phyloP scores from a whole-genome alignment of 2,888 invertebrate species.

The Cotesia congregata region DNA sequence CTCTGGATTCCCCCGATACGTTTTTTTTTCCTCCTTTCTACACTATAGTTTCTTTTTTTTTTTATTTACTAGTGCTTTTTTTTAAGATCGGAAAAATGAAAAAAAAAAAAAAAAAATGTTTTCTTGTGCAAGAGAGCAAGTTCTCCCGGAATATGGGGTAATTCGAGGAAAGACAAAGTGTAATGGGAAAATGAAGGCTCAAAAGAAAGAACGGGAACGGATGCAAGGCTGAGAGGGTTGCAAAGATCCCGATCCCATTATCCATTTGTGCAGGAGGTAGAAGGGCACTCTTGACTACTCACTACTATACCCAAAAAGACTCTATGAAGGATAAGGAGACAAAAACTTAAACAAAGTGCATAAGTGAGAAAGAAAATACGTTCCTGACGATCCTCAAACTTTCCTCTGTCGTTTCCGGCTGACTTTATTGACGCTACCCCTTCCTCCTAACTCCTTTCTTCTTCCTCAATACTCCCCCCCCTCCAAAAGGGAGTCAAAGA shows the following conservation, averaged over 20 bases:
- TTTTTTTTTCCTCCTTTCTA: neutral
- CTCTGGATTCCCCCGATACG: slow-evolving; percentile 15
- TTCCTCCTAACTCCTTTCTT: slow-evolving; percentile 15
- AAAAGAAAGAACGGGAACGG: slow-evolving; percentile 42
- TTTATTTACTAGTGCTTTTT: slow-evolving; percentile 2
- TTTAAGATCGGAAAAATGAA: neutral
- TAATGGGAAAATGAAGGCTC: slow-evolving; percentile 48
- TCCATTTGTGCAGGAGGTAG: slow-evolving; percentile 31
- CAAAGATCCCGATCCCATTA: slow-evolving; percentile 43
- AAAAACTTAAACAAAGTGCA: slow-evolving; percentile 4
- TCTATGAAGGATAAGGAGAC: neutral
- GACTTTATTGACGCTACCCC: slow-evolving; percentile 40
- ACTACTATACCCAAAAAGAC: neutral
- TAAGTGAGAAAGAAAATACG: slow-evolving; percentile 13
- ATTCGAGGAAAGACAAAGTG: slow-evolving; percentile 38
- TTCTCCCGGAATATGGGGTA: slow-evolving; percentile 28
- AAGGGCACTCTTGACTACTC: neutral
- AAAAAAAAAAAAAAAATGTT: slow-evolving; percentile 13
- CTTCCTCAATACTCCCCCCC: slow-evolving; percentile 25
- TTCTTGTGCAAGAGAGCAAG: slow-evolving; percentile 9
- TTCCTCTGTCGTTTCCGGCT: slow-evolving; percentile 40
- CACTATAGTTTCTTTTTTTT: slow-evolving; percentile 6
- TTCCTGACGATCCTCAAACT: slow-evolving; percentile 27
- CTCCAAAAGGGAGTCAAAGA: slow-evolving; percentile 29
- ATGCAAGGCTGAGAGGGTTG: slow-evolving; percentile 44